A percentile compares a stretch with the other conserved stretches of the same genome.
Conservation (phyloP, 1,140 invertebrate species). For the Lerema accius region DNA sequence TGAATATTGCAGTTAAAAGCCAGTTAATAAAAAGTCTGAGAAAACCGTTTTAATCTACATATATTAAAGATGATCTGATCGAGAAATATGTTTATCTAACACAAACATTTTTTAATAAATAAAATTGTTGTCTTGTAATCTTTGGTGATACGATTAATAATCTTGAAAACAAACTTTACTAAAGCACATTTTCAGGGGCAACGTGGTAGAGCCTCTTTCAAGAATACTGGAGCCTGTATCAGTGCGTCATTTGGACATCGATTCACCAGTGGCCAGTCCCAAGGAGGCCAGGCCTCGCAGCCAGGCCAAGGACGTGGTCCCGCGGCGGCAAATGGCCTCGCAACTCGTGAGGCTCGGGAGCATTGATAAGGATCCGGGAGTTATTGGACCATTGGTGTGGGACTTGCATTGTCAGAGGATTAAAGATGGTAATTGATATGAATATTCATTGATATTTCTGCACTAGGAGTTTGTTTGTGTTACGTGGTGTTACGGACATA, state of each 20-base stretch:
- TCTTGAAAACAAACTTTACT: not conserved
- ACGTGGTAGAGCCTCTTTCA: constrained; percentile 88
- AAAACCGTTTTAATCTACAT: no score
- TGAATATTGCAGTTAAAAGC: no score
- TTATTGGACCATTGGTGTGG: constrained; percentile 92
- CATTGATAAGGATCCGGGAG: constrained; percentile 89
- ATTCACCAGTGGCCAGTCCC: constrained; percentile 60
- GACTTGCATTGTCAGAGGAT: constrained; percentile 85
- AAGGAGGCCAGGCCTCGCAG: constrained; percentile 37
- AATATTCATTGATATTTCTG: no score
- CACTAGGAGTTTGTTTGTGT: no score
- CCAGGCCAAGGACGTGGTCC: constrained; percentile 48
- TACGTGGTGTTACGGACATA: no score
- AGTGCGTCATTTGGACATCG: constrained; percentile 86
- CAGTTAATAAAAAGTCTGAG: no score
- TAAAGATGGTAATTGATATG: constrained; percentile 59
- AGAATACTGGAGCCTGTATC: constrained; percentile 90
- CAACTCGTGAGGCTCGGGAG: constrained; percentile 83
- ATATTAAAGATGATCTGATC: no score
- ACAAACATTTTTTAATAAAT: no score
- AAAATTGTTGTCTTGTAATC: no score
- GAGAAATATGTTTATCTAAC: no score
- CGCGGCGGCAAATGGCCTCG: constrained; percentile 65
- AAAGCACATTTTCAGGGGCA: constrained; percentile 77
- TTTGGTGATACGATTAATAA: no score